Conservation (phyloP, 2,888 invertebrate species). For the Pristionchus mayeri region DNA sequence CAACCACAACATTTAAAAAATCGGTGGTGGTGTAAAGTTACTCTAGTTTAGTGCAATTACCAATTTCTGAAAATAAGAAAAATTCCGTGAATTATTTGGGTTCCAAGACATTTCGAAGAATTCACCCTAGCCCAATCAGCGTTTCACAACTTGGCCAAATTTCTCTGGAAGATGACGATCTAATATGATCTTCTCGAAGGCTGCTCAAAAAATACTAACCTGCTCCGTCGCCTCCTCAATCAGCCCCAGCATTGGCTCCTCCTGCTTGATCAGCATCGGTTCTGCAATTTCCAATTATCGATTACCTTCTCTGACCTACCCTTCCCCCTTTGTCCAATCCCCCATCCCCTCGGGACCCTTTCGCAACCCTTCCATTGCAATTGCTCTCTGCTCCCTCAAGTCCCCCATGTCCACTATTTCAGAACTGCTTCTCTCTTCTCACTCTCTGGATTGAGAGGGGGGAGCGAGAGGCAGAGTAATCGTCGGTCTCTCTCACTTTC, state of each 20-base stretch:
- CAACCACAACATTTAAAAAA: too few relatives aligned
- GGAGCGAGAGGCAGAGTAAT: not conserved
- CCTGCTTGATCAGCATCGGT: slow-evolving; percentile 3
- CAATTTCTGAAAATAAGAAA: too few relatives aligned
- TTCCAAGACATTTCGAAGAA: too few relatives aligned
- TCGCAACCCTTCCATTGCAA: slow-evolving; percentile 6
- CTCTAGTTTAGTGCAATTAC: too few relatives aligned
- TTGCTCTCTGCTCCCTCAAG: not conserved
- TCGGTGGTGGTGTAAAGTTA: too few relatives aligned
- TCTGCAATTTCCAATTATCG: slow-evolving; percentile 8
- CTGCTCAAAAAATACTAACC: not conserved
- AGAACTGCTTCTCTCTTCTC: slow-evolving; percentile 18
- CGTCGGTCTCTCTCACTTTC: not conserved
- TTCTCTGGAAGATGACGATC: not conserved
- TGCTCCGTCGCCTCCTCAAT: not conserved
- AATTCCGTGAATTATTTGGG: too few relatives aligned
- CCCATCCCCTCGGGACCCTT: not conserved
- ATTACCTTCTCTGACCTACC: not conserved
- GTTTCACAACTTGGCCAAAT: too few relatives aligned
- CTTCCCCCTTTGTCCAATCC: not conserved
- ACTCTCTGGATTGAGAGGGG: not conserved
- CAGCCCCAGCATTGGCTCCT: not conserved
- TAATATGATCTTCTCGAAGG: too few relatives aligned
- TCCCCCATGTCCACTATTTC: slow-evolving; percentile 41
- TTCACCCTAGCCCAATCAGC: too few relatives aligned